Percentiles rank a stretch among this genome's conserved stretches.
Conservation (phyloP, 2,797 vertebrate genomes). For the Alectoris magna region DNA sequence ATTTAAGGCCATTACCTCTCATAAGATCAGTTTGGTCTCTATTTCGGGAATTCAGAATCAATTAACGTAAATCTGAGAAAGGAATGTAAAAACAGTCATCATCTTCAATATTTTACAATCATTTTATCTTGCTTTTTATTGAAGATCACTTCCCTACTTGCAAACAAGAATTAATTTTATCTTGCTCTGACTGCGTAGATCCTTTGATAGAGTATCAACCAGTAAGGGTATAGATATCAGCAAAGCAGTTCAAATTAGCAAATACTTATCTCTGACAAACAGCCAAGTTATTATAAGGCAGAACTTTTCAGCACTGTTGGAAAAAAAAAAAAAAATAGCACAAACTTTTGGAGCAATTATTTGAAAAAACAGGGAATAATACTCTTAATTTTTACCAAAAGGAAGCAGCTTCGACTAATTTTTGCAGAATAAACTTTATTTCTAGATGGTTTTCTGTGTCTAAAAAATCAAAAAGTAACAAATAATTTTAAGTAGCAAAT, state of each 20-base stretch:
- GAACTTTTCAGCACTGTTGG: background rate
- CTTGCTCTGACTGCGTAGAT: background rate
- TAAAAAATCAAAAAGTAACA: background rate
- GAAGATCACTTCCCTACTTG: background rate
- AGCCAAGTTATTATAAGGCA: background rate
- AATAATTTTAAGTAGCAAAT: background rate
- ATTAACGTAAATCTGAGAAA: background rate
- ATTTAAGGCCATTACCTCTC: too few species aligned
- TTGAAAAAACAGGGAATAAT: background rate
- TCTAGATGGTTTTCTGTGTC: background rate
- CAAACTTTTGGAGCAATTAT: background rate
- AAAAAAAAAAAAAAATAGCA: background rate
- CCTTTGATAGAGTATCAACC: background rate
- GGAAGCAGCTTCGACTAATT: background rate
- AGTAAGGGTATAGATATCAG: background rate
- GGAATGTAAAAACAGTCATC: background rate
- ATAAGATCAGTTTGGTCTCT: background rate
- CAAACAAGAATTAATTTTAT: slow-evolving; percentile 15
- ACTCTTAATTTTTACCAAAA: background rate
- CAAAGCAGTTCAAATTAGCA: slow-evolving; percentile 5
- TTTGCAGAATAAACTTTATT: background rate
- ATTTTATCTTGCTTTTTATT: slow-evolving; percentile 10
- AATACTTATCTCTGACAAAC: background rate
- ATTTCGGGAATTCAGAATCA: background rate
- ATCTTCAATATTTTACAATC: background rate